Evolutionary conservation across 2,888 invertebrate genomes (phyloP).

Genomic region (Noctua janthina): DNA sequence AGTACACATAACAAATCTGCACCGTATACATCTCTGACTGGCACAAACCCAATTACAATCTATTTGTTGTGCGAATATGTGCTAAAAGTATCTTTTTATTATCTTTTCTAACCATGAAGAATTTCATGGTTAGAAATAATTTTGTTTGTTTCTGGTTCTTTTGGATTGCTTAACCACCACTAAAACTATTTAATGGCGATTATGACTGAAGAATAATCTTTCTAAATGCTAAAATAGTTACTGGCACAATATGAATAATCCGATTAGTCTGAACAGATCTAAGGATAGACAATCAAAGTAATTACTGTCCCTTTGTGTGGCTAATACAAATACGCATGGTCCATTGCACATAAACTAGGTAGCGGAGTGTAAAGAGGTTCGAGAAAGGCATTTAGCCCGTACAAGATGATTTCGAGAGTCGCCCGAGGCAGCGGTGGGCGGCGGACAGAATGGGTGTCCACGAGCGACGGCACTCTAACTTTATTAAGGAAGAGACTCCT

Average conservation of each 20-base stretch:
- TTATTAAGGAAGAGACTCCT: conserved; percentile 86
- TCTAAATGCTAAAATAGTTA: not conserved
- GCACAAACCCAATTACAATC: conserved; percentile 75
- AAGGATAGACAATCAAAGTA: conserved; percentile 66
- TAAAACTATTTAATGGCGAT: not conserved
- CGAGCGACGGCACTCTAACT: conserved; percentile 85
- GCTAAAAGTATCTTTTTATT: conserved; percentile 46
- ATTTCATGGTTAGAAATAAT: conserved; percentile 4
- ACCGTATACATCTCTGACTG: conserved; percentile 70
- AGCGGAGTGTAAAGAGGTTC: conserved; percentile 75
- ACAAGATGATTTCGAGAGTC: conserved; percentile 79
- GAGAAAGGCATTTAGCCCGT: conserved; percentile 79
- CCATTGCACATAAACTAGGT: conserved; percentile 74
- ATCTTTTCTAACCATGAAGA: too few relatives aligned
- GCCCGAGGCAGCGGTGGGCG: conserved; percentile 78
- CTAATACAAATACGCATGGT: conserved; percentile 69
- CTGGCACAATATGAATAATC: conserved; percentile 33
- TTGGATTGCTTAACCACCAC: not conserved
- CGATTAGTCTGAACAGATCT: conserved; percentile 51
- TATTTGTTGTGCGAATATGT: conserved; percentile 62
- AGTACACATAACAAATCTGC: conserved; percentile 79
- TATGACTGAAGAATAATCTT: conserved; percentile 2
- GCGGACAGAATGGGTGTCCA: conserved; percentile 76
- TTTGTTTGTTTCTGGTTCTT: conserved; percentile 19
- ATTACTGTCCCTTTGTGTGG: conserved; percentile 69